Base-by-base conservation (phyloP, 2,797 vertebrate species). In the Hydrophis major region DNA sequence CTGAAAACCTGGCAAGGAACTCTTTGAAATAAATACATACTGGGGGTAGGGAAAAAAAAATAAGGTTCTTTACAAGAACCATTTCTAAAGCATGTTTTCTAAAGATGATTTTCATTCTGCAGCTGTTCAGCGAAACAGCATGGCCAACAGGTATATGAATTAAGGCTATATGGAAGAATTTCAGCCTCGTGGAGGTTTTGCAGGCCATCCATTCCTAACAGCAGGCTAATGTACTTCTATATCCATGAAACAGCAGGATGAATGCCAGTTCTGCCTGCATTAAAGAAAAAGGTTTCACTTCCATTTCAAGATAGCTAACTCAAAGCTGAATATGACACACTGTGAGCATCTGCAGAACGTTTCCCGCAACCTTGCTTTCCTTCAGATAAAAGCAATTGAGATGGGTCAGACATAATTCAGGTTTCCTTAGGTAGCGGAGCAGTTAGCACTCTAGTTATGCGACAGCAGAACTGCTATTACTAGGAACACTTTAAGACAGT, bases 271-370 rank as follows among this genome's bases (percentile, higher is more conserved):
- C 90, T 66, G 93, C 32, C 63, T 56, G 78, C 59, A 86, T 93
- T 89, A 89, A 89, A 93, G 89, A 90, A 90, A 88, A 88, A 93
- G 66, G 92, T 89, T 63, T 63, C 28, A 78, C 59, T 91, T 89
- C 32, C 10, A 27, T 57, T 93, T 93, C 90, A 91, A 93, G 93
- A 50, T 83, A 86, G 87, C n/a, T 25, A 91, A 91, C 89, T 83
- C 86, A 93, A 91, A 91, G 66, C 47, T 74, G 37, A 87, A 83
- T 91, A 83, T 18, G 78, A 47, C 66, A 89, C 57, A 55, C 93
- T 89, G 93, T 42, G 74, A 93, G 87, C 87, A 93, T 86, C 93
- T 89, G 90, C 57, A 91, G 93, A 93, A 86, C 69, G 63, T 91
- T 93, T 56, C 28, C 90, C 37, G 56, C 66, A 91, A 60, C 90